phyloP scores from a whole-genome alignment of 2,113 vertebrate genomes.

The Leptobrachium ailaonicum region DNA sequence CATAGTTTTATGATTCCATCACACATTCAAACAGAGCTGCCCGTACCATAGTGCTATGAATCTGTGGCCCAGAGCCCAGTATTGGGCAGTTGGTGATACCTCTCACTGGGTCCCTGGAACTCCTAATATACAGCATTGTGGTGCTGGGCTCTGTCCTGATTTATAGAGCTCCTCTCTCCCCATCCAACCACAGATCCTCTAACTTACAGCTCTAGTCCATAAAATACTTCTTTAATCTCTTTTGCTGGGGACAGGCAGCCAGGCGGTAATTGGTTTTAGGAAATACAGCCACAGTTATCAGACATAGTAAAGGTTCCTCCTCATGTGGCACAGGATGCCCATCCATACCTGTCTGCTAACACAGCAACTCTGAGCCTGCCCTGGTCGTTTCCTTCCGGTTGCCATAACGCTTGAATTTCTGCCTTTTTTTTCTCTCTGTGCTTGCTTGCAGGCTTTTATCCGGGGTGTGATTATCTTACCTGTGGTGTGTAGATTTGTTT shows the following conservation, averaged over 20 bases:
- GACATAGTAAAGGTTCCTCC: constrained; percentile 6
- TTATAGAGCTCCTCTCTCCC: not conserved
- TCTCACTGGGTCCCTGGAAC: constrained; percentile 1
- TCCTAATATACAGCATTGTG: constrained; percentile 5
- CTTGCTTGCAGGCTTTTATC: too few species aligned
- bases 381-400: not conserved
- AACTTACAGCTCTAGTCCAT: constrained; percentile 17
- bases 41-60: too few species aligned
- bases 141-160: not conserved
- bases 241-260: not conserved
- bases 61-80: too few species aligned
- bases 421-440: too few species aligned
- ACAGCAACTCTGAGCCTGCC: not conserved
- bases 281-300: constrained; percentile 23
- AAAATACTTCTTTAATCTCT: constrained; percentile 35
- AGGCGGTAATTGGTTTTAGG: constrained; percentile 31
- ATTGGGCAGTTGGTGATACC: not conserved
- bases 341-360: not conserved
- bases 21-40: too few species aligned
- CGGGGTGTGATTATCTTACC: too few species aligned
- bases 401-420: too few species aligned
- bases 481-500: too few species aligned
- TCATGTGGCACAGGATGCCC: not conserved
- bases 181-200: not conserved
- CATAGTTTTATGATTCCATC: too few species aligned